phyloP scores from a whole-genome alignment of 2,888 invertebrate species.

The Stenodema calcarata region DNA sequence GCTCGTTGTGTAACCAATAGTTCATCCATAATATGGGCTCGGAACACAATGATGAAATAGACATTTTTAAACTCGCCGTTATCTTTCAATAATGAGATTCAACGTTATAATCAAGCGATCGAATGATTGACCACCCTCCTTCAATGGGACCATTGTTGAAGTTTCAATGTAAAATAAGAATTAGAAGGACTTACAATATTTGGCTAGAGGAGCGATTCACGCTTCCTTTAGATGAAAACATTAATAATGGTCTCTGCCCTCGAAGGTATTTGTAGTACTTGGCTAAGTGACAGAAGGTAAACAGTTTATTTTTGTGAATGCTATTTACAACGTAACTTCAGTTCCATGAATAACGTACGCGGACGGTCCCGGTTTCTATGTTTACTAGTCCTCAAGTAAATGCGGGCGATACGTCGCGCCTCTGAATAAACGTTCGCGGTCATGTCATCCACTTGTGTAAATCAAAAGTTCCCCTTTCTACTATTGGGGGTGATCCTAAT shows the following conservation, averaged over 20 bases:
- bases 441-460: not conserved
- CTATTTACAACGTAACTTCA: conserved; percentile 20
- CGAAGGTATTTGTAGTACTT: conserved; percentile 13
- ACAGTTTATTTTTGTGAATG: conserved; percentile 31
- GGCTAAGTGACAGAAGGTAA: conserved; percentile 39
- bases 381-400: not conserved
- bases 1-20: too few relatives aligned
- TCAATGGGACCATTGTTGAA: not conserved
- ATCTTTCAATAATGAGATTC: too few relatives aligned
- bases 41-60: too few relatives aligned
- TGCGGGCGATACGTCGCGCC: not conserved
- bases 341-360: conserved; percentile 6
- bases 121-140: too few relatives aligned
- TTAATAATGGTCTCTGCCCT: conserved; percentile 19
- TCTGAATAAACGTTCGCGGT: not conserved
- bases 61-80: too few relatives aligned
- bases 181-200: not conserved
- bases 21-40: too few relatives aligned
- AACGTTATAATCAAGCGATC: too few relatives aligned
- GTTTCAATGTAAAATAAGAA: not conserved
- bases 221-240: not conserved
- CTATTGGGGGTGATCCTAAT: not conserved
- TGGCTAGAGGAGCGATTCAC: not conserved
- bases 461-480: not conserved
- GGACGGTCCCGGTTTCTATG: not conserved